Percentiles rank a stretch among this genome's conserved stretches.
phyloP scores from a whole-genome alignment of 2,797 vertebrate genomes.

The Myioborus melanocephalus region DNA sequence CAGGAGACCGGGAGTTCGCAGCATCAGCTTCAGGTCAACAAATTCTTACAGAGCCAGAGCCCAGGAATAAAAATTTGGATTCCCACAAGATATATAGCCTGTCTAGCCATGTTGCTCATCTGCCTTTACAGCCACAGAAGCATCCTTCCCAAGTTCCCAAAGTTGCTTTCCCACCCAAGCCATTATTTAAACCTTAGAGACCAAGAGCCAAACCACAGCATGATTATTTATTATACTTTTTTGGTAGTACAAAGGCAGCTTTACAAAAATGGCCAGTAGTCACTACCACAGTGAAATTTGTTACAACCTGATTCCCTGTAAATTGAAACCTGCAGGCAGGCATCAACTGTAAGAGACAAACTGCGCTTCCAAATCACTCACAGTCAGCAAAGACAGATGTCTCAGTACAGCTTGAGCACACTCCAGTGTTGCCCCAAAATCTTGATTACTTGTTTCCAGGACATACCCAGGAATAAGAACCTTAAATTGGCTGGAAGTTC shows the following conservation, averaged over 20 bases:
- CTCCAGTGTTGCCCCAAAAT: background rate
- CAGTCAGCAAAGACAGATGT: background rate
- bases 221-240: slow-evolving; percentile 43
- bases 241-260: slow-evolving; percentile 30
- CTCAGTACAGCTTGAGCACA: background rate
- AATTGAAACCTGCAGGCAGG: background rate
- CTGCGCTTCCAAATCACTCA: background rate
- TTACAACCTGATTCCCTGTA: background rate
- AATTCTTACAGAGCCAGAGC: background rate
- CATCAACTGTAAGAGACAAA: background rate
- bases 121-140: background rate
- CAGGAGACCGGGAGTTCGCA: background rate
- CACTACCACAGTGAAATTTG: background rate
- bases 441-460: background rate
- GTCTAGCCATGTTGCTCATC: background rate
- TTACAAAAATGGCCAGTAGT: slow-evolving; percentile 34
- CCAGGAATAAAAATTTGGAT: background rate
- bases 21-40: background rate
- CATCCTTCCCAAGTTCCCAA: background rate
- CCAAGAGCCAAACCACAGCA: background rate
- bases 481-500: background rate
- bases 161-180: background rate
- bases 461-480: background rate
- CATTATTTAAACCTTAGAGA: background rate
- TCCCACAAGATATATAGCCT: background rate